phyloP scores from a whole-genome alignment of 2,113 vertebrate genomes.

The Ptyas mucosa region DNA sequence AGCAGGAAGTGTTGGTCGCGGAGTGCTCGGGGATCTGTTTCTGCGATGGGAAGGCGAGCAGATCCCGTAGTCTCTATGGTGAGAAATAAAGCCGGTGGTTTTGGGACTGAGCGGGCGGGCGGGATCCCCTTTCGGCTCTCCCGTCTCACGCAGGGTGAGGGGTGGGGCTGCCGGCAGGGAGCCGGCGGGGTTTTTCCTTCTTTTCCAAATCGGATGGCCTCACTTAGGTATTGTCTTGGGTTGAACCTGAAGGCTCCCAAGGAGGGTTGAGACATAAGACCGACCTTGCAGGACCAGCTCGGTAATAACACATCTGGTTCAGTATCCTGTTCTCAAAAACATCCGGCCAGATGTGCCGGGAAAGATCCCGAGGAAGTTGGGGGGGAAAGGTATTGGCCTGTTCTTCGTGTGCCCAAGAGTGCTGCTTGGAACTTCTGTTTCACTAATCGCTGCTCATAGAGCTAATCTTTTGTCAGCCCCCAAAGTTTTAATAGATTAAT shows the following conservation, averaged over 20 bases:
- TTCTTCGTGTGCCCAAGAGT: neutral
- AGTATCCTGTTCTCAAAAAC: neutral
- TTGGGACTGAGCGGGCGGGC: neutral
- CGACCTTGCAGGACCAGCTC: neutral
- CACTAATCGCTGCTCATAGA: neutral
- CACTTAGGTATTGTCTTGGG: neutral
- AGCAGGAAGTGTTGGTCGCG: constrained; percentile 14
- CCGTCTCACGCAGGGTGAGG: neutral
- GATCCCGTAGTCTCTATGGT: neutral
- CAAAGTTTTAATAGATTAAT: too few relatives aligned
- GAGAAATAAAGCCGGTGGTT: neutral
- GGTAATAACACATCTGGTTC: too few relatives aligned
- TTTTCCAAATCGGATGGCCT: neutral
- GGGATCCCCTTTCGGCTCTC: neutral
- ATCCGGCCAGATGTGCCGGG: neutral
- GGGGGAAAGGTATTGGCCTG: neutral
- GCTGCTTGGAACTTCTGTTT: neutral
- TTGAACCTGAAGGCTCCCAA: neutral
- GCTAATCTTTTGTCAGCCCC: neutral
- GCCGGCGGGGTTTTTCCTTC: neutral
- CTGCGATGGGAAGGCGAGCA: neutral
- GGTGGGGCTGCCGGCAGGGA: neutral
- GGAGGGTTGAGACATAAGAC: neutral
- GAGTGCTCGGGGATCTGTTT: neutral
- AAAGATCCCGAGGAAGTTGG: neutral